Base-by-base conservation (phyloP, 2,113 vertebrate genomes). In the Boulengeromyrus knoepffleri region DNA sequence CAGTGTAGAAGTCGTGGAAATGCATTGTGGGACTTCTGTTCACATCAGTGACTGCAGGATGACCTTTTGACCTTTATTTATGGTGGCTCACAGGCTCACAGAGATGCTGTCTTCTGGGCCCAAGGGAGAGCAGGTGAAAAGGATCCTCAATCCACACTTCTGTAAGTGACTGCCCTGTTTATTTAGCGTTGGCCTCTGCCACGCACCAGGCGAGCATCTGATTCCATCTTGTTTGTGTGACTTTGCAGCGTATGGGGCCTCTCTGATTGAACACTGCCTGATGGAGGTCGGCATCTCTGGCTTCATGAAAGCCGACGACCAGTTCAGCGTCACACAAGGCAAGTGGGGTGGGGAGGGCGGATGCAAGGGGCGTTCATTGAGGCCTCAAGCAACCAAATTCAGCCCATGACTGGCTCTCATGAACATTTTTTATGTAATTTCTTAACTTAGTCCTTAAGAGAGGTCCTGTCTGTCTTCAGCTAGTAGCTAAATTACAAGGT, bases 231-330 rank as follows among this genome's bases (percentile, higher is more conserved):
- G 3, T 8, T 27, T 85, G 3, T 90, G 24, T 83, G 39, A 31
- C 89, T 90, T 2, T 90, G 4, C 93, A 99, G 99, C 97, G 5
- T 99, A 97, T 66, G 98, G 99, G 85, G 96, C 97, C 74, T 96
- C 97, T 74, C 95, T 99, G 42, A 99, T 99, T 1, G 98, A 99
- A 89, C 98, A 99, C 92, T 98, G 98, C 94, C 95, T 99, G 89
- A 95, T 97, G 90, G 97, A 97, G 94, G 95, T 92, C 15, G 98
- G 98, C 89, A 95, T 99, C 88, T 84, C 96, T 10, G 96, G 96
- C 83, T 94, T 92, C 88, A 91, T 97, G 90, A 99, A 97, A 96
- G 90, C 96, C 80, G 97, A 97, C 92, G 92, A 93, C 88, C 95
- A 97, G 58, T 95, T 95, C 90, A 96, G 96, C 93, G 94, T 93